Evolutionary conservation across 2,113 vertebrate genomes (phyloP).

Genomic region (Spheniscus mendiculus): DNA sequence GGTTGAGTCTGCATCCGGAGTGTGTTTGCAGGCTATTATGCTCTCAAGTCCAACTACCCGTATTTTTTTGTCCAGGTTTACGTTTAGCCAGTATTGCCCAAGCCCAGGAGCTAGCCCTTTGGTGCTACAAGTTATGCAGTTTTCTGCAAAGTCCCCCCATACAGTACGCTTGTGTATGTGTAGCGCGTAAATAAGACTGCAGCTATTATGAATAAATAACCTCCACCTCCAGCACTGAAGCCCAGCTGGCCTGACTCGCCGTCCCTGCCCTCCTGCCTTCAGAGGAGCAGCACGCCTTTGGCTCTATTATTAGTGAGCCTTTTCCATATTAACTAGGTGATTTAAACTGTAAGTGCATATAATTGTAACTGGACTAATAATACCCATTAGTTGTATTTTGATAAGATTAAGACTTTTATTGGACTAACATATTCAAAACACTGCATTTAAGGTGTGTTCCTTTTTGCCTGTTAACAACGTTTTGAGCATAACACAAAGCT

Average conservation of each 20-base stretch:
- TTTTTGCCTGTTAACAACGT: not conserved
- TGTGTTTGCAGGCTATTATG: rapidly evolving
- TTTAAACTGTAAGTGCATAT: not conserved
- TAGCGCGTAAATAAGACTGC: rapidly evolving
- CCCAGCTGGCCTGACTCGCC: not conserved
- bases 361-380: not conserved
- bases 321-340: not conserved
- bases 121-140: not conserved
- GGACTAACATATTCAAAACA: not conserved
- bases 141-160: not conserved
- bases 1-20: not conserved
- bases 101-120: not conserved
- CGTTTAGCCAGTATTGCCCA: not conserved
- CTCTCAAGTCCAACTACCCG: not conserved
- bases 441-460: not conserved
- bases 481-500: not conserved
- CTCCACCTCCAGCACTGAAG: not conserved
- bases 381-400: not conserved
- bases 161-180: rapidly evolving
- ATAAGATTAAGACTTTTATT: not conserved
- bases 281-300: not conserved
- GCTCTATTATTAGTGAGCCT: not conserved
- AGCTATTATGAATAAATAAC: not conserved
- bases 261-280: not conserved
- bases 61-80: not conserved